Conservation (phyloP, 2,797 vertebrate genomes). For the Mormyrus proboscirostris region DNA sequence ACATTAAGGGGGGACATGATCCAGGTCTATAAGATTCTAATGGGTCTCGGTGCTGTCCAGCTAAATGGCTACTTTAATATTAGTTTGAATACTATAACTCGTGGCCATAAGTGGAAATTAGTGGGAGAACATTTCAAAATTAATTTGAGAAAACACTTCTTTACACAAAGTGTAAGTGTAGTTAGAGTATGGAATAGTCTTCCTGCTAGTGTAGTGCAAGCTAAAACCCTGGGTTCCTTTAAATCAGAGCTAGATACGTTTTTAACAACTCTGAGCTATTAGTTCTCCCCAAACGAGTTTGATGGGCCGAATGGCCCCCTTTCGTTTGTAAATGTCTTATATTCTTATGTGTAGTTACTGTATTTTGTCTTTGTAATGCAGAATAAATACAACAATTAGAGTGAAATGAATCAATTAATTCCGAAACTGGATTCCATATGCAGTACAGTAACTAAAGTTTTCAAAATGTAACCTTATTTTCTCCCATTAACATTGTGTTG, state of each 20-base stretch:
- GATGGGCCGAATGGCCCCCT: no score
- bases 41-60: no score
- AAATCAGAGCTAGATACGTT: no score
- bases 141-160: no score
- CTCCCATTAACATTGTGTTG: background rate
- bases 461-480: background rate
- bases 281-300: no score
- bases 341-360: background rate
- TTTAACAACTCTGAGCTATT: no score
- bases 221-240: no score
- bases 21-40: no score
- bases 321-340: no score
- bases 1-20: no score
- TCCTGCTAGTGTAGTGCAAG: background rate
- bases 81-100: background rate
- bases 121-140: background rate
- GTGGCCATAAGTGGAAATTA: background rate
- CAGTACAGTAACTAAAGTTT: background rate
- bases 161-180: background rate
- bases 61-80: no score
- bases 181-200: background rate
- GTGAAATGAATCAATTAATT: background rate
- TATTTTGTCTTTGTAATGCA: background rate
- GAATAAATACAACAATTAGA: background rate
- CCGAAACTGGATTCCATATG: background rate